Base-by-base conservation (phyloP, 2,888 invertebrate species). In the Ptychoptera contaminata region DNA sequence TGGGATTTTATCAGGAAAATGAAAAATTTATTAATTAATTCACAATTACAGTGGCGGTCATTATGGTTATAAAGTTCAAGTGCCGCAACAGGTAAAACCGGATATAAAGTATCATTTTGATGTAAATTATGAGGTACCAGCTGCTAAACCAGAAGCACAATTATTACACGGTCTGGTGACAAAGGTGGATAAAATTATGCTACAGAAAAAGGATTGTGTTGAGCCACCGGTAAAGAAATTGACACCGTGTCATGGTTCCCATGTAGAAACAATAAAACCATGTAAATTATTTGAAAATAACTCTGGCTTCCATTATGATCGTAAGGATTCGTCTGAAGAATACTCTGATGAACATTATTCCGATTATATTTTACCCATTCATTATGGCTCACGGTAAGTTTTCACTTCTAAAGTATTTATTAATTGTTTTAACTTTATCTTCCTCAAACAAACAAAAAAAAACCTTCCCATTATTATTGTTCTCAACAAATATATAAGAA, bases 21-120 rank as follows among this genome's bases (percentile, higher is more conserved):
- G 9, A 9, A n/a, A 32, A 32, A 32, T 32, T 32, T 32, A 32
- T n/a, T 11, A n/a, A n/a, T n/a, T n/a, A n/a, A n/a, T n/a, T n/a
- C n/a, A n/a, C n/a, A n/a, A n/a, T n/a, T n/a, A 11, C n/a, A 11
- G 9, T 32, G n/a, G 32, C 2, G 32, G 32, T 7, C n/a, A 9
- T n/a, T 32, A 32, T 9, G 32, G 32, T 9, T 32, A 32, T 9
- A 32, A 32, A 9, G 9, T 32, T 11, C n/a, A 32, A 11, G 32
- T n/a, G 4, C 52, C 52, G 11, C 55, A 53, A 10, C 16, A 57
- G 9, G 50, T 47, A 3, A 60, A 59, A 47, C 61, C 63, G 7
- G 62, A 62, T 45, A 62, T 62, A 11, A 62, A 62, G 48, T 63
- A 60, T 43, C 62, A 62, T 46, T 62, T 55, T 46, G 63, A 62